Percentiles rank a stretch among this genome's conserved stretches.
Conservation (phyloP, 1,140 invertebrate genomes). For the Anastatus disparis region DNA sequence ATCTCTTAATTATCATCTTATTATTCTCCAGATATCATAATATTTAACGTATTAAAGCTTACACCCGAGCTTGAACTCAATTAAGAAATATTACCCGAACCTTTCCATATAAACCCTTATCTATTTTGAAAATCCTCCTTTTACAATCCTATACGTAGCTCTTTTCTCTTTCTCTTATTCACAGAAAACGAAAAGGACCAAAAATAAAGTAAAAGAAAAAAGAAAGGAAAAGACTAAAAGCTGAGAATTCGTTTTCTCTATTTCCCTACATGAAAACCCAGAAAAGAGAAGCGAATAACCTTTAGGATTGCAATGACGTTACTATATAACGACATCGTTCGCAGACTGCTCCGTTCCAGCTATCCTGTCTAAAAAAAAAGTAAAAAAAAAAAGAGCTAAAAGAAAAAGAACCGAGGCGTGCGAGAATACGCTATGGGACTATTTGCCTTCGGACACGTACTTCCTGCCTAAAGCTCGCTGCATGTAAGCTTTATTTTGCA, state of each 20-base stretch:
- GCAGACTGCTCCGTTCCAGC: background rate
- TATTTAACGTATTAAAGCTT: no score
- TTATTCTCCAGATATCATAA: no score
- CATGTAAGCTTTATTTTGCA: constrained; percentile 4
- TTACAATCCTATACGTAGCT: background rate
- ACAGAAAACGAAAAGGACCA: no score
- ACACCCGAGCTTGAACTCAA: no score
- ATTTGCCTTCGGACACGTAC: constrained; percentile 17
- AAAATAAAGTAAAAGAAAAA: no score
- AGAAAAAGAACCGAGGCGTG: background rate
- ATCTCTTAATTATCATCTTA: no score
- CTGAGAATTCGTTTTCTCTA: constrained; percentile 4
- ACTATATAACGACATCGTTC: constrained; percentile 15
- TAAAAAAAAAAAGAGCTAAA: background rate
- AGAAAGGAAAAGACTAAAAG: constrained; percentile 5
- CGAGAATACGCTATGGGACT: background rate
- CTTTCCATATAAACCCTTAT: constrained; percentile 8
- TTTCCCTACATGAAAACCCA: background rate
- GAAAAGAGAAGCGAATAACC: background rate
- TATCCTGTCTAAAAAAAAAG: no score
- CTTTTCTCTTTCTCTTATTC: background rate
- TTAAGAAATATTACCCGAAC: constrained; percentile 16
- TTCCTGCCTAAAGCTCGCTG: background rate
- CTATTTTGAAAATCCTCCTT: constrained; percentile 23
- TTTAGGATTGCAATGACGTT: background rate